These are phyloP conservation scores for Pseudachorutes palmiensis DNA, from an alignment of 1,140 invertebrate genomes.

Conservation along the genomic window DNA sequence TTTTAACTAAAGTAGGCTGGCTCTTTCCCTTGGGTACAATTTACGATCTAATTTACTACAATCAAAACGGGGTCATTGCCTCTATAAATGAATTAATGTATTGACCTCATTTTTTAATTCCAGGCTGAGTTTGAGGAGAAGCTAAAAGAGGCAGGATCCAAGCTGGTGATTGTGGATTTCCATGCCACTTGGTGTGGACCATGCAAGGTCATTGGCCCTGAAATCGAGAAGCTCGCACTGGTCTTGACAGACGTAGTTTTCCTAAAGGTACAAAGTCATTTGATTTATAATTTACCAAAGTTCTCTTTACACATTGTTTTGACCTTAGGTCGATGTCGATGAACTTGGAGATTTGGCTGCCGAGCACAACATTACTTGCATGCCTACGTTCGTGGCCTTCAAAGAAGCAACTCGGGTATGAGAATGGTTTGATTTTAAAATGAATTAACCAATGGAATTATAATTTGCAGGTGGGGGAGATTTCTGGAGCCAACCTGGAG, in stretches of 20 bases:
- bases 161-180: constrained; percentile 80
- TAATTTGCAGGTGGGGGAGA: constrained; percentile 51
- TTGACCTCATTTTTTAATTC: too few species aligned
- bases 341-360: constrained; percentile 72
- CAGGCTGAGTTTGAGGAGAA: constrained; percentile 63
- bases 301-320: too few species aligned
- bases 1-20: too few species aligned
- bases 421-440: constrained; percentile 40
- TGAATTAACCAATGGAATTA: not conserved
- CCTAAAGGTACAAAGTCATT: too few species aligned
- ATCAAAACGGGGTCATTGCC: too few species aligned
- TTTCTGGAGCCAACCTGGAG: constrained; percentile 69
- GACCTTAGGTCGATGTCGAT: constrained; percentile 87
- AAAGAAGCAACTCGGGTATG: constrained; percentile 63
- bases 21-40: too few species aligned
- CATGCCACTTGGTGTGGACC: constrained; percentile 75
- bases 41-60: too few species aligned
- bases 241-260: constrained; percentile 51
- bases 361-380: constrained; percentile 71
- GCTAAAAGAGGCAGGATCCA: constrained; percentile 64
- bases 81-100: too few species aligned
- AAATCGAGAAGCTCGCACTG: constrained; percentile 45
- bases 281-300: too few species aligned
- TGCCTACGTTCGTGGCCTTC: constrained; percentile 91
- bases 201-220: constrained; percentile 84